These are phyloP conservation scores for Arenaria interpres DNA, from an alignment of 2,113 vertebrate species.

Conservation along the genomic window DNA sequence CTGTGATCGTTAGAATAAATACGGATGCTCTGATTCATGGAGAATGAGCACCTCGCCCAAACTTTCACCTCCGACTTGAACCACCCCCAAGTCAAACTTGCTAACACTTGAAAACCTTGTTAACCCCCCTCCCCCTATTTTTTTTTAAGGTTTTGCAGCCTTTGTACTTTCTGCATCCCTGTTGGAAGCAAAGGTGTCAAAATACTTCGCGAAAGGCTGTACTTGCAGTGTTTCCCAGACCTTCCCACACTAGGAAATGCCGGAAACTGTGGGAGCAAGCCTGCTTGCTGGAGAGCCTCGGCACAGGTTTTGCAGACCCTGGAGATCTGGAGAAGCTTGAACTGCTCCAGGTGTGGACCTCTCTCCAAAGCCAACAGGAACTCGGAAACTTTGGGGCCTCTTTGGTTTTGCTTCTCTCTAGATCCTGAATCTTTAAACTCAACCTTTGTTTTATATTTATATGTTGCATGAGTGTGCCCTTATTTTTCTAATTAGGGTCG, in stretches of 20 bases:
- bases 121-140: not conserved
- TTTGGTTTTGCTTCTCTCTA: slow-evolving; percentile 8
- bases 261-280: slow-evolving; percentile 31
- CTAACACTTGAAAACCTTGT: not conserved
- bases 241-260: not conserved
- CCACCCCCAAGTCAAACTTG: slow-evolving; percentile 15
- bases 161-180: slow-evolving; percentile 27
- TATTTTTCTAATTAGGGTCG: not conserved
- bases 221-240: slow-evolving; percentile 41
- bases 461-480: not conserved
- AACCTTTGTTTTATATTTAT: not conserved
- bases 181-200: slow-evolving; percentile 31
- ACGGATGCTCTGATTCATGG: not conserved
- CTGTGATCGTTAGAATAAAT: not conserved
- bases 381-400: slow-evolving; percentile 31
- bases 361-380: slow-evolving; percentile 52
- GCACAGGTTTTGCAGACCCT: not conserved
- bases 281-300: not conserved
- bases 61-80: slow-evolving; percentile 39
- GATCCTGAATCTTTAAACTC: not conserved
- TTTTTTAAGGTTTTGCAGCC: slow-evolving; percentile 3
- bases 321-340: slow-evolving; percentile 33
- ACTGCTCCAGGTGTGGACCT: not conserved
- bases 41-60: not conserved
- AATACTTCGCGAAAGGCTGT: slow-evolving; percentile 8